Evolutionary conservation across 1,140 invertebrate genomes (phyloP), one percentile per base, ranked within the genome.

Genomic region (Aphidius gifuensis): DNA sequence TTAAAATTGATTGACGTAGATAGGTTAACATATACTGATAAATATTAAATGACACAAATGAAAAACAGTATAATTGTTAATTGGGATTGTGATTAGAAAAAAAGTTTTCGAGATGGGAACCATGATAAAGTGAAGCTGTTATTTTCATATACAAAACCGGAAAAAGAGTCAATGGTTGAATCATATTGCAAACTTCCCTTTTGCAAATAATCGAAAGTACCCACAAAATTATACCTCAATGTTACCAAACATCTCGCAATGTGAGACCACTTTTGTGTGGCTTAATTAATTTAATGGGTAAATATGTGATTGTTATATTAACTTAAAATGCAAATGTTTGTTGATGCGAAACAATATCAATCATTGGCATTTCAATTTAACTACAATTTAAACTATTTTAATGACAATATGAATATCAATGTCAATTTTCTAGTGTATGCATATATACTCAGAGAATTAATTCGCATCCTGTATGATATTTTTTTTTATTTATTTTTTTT

Each of bases 141-240:
- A 32, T 32, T 32, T 32, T 32, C 23, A 32, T 32, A 32, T 16
- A 0, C 61, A 49, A 57, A 69, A 71, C 68, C 70, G 74, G 77
- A 78, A 78, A 74, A 76, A 68, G 70, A 73, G 65, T 68, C 70
- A 74, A 70, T 72, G 73, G 64, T 66, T 71, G 70, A 78, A 77
- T 71, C 7, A 38, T 76, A 78, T 78, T 71, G 75, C 69, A 71
- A 75, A 75, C 70, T 73, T 74, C 70, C 69, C 69, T 75, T 32
- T 68, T 62, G 71, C 71, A 74, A 78, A 72, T 74, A 79, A 75
- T 68, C 74, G 76, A 72, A 79, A 77, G 69, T 67, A 64, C 60
- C 43, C 61, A 73, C 68, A 72, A 66, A 74, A 72, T 72, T 74
- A 74, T 68, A 71, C 61, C 48, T 32, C 49, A 23, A 32, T 42